phyloP scores from a whole-genome alignment of 1,140 invertebrate species.

The Trinorchestia longiramus region DNA sequence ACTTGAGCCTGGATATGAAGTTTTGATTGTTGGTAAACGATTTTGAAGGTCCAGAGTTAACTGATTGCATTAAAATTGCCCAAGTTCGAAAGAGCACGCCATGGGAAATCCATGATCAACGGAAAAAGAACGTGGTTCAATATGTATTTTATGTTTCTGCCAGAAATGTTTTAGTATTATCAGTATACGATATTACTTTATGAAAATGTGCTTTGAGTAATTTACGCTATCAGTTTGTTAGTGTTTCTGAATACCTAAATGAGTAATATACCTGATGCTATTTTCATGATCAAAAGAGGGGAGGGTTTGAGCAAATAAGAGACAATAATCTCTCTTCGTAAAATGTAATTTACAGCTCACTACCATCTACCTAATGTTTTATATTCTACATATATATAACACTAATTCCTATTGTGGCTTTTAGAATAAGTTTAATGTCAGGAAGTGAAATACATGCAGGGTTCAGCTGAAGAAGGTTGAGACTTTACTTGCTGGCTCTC shows the following conservation, averaged over 20 bases:
- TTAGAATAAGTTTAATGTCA: not conserved
- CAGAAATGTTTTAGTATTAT: not conserved
- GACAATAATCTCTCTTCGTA: too few species aligned
- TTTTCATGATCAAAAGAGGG: too few species aligned
- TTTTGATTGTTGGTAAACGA: not conserved
- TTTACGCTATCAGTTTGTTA: not conserved
- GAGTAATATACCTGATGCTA: not conserved
- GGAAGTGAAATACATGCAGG: not conserved
- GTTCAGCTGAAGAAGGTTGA: not conserved
- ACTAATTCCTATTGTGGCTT: not conserved
- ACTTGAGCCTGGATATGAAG: not conserved
- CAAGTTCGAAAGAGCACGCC: not conserved
- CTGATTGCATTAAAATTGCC: not conserved
- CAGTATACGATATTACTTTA: not conserved
- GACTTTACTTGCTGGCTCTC: not conserved
- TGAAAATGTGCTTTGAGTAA: not conserved
- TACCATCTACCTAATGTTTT: too few species aligned
- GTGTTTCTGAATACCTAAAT: not conserved
- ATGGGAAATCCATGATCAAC: not conserved
- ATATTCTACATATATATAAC: too few species aligned
- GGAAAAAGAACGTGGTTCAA: not conserved
- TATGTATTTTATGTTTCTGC: not conserved
- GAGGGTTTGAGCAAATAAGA: too few species aligned
- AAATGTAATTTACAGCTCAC: too few species aligned
- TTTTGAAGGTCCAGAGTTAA: not conserved